Evolutionary conservation across 2,888 invertebrate genomes (phyloP).

Genomic region (Plebejus melissa): DNA sequence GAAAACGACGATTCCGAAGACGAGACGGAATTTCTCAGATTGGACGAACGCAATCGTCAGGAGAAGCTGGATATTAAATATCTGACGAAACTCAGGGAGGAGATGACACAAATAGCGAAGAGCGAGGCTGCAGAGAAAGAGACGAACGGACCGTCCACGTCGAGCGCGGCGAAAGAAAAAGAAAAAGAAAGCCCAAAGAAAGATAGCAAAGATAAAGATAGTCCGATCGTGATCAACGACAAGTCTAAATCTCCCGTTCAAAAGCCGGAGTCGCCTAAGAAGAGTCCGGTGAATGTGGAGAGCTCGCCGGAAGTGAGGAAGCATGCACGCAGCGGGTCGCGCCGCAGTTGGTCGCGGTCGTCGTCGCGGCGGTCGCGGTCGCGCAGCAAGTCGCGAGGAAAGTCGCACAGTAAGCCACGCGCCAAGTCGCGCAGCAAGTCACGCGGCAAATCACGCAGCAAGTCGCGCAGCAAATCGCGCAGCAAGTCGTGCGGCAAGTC

Average conservation of each 20-base stretch:
- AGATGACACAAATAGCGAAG: constrained; percentile 84
- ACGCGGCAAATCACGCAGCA: constrained; percentile 41
- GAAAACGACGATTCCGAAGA: constrained; percentile 79
- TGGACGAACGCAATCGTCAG: constrained; percentile 72
- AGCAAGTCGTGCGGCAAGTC: constrained; percentile 37
- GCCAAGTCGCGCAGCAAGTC: constrained; percentile 50
- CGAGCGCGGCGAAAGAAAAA: constrained; percentile 39
- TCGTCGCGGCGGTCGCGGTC: constrained; percentile 50
- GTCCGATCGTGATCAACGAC: constrained; percentile 30
- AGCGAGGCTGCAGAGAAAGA: constrained; percentile 63
- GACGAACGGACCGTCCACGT: constrained; percentile 51
- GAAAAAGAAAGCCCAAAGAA: constrained; percentile 39
- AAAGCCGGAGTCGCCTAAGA: constrained; percentile 39
- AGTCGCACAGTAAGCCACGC: too few species aligned
- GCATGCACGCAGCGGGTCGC: constrained; percentile 45
- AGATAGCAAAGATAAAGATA: constrained; percentile 24
- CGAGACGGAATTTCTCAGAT: constrained; percentile 58
- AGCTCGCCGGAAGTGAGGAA: constrained; percentile 49
- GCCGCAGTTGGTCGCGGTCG: constrained; percentile 57
- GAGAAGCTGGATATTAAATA: constrained; percentile 82
- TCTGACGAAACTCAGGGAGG: constrained; percentile 82
- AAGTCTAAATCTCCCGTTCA: constrained; percentile 31
- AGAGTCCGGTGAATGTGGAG: constrained; percentile 47
- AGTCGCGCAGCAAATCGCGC: constrained; percentile 52
- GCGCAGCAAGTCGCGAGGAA: constrained; percentile 45